phyloP scores from a whole-genome alignment of 2,888 invertebrate species.

The Laspeyria flexula region DNA sequence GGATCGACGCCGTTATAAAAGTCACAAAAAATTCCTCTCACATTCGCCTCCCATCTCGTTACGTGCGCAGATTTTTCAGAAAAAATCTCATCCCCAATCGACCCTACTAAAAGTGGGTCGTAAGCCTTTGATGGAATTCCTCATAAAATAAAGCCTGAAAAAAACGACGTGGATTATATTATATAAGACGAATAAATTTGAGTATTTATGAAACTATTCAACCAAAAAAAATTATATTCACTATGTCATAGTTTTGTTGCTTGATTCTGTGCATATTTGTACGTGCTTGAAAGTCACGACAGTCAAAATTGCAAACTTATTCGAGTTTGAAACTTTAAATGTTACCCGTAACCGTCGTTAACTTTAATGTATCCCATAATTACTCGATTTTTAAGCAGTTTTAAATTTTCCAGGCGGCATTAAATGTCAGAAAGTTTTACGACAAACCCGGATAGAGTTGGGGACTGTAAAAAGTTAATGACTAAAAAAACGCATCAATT shows the following conservation, averaged over 20 bases:
- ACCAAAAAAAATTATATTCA: constrained; percentile 13
- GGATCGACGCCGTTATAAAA: constrained; percentile 29
- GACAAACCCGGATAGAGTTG: constrained; percentile 22
- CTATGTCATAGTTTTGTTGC: too few relatives aligned
- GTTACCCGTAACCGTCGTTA: constrained; percentile 20
- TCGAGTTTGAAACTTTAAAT: constrained; percentile 24
- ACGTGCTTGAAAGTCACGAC: neutral
- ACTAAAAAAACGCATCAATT: constrained; percentile 20
- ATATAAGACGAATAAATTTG: constrained; percentile 39
- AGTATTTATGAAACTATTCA: constrained; percentile 10
- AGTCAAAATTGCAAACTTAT: constrained; percentile 6
- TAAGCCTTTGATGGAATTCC: constrained; percentile 54
- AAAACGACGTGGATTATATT: constrained; percentile 36
- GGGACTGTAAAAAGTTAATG: constrained; percentile 26
- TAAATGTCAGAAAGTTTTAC: constrained; percentile 25
- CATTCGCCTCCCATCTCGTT: constrained; percentile 47
- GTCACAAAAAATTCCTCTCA: constrained; percentile 57
- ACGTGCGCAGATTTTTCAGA: constrained; percentile 61
- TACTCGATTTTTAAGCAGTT: constrained; percentile 35
- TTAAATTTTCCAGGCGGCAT: constrained; percentile 29
- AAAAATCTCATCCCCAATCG: constrained; percentile 51
- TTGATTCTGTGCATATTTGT: too few relatives aligned
- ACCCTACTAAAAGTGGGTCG: constrained; percentile 51
- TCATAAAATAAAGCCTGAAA: constrained; percentile 52
- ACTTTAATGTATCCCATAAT: constrained; percentile 35